A percentile compares a stretch with the other conserved stretches of the same genome.
Evolutionary conservation across 2,113 vertebrate genomes (phyloP).

Genomic region (Choloepus hoffmanni): DNA sequence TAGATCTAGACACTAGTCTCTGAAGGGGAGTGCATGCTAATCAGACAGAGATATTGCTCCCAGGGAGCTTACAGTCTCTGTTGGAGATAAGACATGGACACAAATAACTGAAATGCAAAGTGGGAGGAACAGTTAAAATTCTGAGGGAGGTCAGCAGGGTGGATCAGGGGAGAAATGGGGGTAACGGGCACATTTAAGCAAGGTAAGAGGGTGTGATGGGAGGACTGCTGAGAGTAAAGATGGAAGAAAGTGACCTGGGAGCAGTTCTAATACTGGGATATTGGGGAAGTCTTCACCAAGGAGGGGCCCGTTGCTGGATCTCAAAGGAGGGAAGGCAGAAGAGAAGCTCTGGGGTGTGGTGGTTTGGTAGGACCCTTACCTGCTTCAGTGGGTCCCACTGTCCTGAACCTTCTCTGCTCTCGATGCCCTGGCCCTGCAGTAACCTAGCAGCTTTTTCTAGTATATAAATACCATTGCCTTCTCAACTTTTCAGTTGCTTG

Average conservation of each 20-base stretch:
- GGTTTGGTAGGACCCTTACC: not conserved
- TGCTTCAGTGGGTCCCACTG: not conserved
- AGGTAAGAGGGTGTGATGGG: not conserved
- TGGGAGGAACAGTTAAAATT: constrained; percentile 30
- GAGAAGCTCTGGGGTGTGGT: not conserved
- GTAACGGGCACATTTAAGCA: not conserved
- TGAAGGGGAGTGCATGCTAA: not conserved
- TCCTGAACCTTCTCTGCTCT: not conserved
- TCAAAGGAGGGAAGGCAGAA: not conserved
- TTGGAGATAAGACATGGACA: constrained; percentile 18
- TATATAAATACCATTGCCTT: not conserved
- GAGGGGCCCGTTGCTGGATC: not conserved
- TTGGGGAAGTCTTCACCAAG: not conserved
- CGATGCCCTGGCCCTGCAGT: not conserved
- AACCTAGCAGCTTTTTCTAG: not conserved
- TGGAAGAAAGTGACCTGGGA: not conserved
- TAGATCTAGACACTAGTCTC: not conserved
- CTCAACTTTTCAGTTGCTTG: constrained; percentile 44
- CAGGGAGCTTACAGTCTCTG: not conserved
- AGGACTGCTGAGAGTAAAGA: not conserved
- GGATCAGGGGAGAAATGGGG: not conserved
- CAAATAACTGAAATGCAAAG: constrained; percentile 44
- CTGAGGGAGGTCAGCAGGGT: not conserved
- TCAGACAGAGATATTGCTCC: constrained; percentile 3
- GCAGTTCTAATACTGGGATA: not conserved